A percentile compares a stretch with the other conserved stretches of the same genome.
Conservation (phyloP, 2,888 invertebrate species). For the Melanotus villosus region DNA sequence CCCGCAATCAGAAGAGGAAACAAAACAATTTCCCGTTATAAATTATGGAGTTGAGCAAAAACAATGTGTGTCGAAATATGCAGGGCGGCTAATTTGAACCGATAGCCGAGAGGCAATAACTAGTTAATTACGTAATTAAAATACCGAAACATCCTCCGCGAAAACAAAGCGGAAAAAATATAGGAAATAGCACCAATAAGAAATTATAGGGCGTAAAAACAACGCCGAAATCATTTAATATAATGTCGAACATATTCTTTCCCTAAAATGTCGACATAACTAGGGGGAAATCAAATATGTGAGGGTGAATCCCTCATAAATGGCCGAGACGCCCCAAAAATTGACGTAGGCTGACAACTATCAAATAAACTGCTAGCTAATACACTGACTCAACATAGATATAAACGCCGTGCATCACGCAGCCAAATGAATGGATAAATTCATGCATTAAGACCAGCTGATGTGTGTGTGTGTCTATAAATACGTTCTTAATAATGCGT, state of each 20-base stretch:
- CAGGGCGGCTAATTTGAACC: constrained; percentile 3
- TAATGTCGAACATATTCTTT: constrained; percentile 36
- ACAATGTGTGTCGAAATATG: constrained; percentile 8
- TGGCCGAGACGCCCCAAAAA: constrained; percentile 41
- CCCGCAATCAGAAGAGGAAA: constrained; percentile 49
- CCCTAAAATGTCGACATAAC: constrained; percentile 36
- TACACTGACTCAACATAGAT: constrained; percentile 10
- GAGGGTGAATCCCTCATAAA: constrained; percentile 43
- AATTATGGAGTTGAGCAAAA: constrained; percentile 21
- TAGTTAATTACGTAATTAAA: constrained; percentile 8
- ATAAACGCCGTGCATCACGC: not conserved
- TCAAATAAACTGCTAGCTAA: constrained; percentile 41
- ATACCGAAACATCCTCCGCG: not conserved
- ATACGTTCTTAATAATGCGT: constrained; percentile 42
- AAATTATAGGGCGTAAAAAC: constrained; percentile 57
- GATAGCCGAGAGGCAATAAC: not conserved
- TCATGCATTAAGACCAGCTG: constrained; percentile 1
- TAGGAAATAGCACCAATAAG: not conserved
- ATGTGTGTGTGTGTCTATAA: constrained; percentile 33
- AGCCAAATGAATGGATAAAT: constrained; percentile 23
- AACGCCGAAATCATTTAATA: constrained; percentile 43
- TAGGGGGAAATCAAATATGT: constrained; percentile 41
- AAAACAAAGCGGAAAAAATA: no score
- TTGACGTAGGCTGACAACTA: constrained; percentile 39
- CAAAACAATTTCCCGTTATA: constrained; percentile 38